phyloP scores from a whole-genome alignment of 2,888 invertebrate species.

The Chrysotoxum bicinctum region DNA sequence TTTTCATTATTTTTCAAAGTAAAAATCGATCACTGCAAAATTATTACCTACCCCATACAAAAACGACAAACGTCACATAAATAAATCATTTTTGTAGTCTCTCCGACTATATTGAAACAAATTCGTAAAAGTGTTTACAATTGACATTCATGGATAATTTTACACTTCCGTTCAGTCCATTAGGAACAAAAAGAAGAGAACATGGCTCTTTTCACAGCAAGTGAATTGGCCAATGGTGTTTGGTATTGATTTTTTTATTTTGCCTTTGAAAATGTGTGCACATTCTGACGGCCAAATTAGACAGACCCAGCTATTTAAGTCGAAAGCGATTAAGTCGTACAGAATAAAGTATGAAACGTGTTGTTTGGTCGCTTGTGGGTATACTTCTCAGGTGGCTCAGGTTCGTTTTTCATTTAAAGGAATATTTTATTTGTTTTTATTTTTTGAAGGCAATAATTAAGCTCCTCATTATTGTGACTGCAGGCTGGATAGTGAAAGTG shows the following conservation, averaged over 20 bases:
- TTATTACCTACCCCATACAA: neutral
- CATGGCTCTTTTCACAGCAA: neutral
- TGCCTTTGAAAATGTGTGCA: slow-evolving; percentile 1
- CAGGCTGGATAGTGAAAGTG: slow-evolving; percentile 44
- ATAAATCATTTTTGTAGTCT: neutral
- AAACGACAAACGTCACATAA: neutral
- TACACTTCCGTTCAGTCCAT: slow-evolving; percentile 1
- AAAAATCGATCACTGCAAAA: neutral
- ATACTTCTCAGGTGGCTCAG: neutral
- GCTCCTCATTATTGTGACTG: slow-evolving; percentile 25
- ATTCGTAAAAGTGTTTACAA: slow-evolving; percentile 1
- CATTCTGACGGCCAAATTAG: slow-evolving; percentile 14
- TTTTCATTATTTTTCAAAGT: neutral
- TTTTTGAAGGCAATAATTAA: slow-evolving; percentile 29
- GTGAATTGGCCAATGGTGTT: slow-evolving; percentile 20
- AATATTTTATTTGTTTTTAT: neutral
- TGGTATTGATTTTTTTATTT: slow-evolving; percentile 22
- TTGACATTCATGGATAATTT: slow-evolving; percentile 26
- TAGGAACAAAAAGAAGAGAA: neutral
- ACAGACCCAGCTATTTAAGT: slow-evolving; percentile 1
- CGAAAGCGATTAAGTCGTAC: slow-evolving; percentile 12
- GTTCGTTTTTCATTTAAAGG: neutral
- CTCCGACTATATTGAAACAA: neutral
- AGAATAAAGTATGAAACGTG: neutral
- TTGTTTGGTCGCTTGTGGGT: neutral